phyloP scores from a whole-genome alignment of 2,113 vertebrate genomes.

The Vidua chalybeata region DNA sequence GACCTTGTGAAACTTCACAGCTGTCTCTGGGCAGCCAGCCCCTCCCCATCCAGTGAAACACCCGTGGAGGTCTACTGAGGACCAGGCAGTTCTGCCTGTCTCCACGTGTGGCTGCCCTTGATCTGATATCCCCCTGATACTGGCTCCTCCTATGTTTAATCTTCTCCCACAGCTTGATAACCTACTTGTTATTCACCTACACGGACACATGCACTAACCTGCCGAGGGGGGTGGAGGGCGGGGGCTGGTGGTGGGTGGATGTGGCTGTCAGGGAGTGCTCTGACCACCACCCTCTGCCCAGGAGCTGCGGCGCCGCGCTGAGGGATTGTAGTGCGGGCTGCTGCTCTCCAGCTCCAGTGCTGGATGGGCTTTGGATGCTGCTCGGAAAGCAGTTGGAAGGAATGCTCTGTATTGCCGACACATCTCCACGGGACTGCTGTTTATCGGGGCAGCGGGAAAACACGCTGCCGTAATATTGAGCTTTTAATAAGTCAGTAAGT shows the following conservation, averaged over 20 bases:
- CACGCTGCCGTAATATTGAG: background rate
- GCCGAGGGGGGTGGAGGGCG: accelerated
- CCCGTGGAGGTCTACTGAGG: background rate
- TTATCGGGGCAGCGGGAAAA: background rate
- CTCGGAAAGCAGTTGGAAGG: background rate
- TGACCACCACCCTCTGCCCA: background rate
- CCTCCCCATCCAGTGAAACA: background rate
- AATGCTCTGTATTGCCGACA: background rate
- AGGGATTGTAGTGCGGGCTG: background rate
- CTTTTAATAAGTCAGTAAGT: background rate
- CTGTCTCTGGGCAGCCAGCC: background rate
- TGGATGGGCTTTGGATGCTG: background rate
- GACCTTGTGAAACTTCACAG: background rate
- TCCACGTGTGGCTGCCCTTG: background rate
- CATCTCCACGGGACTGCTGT: too few species aligned
- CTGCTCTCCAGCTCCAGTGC: background rate
- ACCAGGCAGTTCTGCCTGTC: background rate
- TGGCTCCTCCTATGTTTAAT: background rate
- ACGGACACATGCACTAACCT: background rate
- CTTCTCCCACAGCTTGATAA: background rate
- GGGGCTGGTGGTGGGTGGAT: background rate
- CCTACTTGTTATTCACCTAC: background rate
- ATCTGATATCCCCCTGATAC: background rate
- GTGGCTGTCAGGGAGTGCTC: background rate
- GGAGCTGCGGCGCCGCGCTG: background rate